These are phyloP conservation scores for Batillaria attramentaria DNA, from an alignment of 1,140 invertebrate genomes.

Conservation along the genomic window DNA sequence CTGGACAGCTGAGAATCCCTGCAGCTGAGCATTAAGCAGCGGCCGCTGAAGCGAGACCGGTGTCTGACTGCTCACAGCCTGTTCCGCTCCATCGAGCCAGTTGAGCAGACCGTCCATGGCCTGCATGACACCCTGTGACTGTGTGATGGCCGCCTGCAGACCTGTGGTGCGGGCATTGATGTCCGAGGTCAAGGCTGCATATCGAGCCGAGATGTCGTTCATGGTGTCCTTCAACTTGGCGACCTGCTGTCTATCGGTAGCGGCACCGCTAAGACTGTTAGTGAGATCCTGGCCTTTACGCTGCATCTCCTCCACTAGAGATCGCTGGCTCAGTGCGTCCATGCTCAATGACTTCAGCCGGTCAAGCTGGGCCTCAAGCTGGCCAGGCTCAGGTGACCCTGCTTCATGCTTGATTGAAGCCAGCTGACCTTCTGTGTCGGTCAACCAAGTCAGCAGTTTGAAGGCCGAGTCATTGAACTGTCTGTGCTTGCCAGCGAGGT, in stretches of 20 bases:
- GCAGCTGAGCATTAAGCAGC: conserved; percentile 89
- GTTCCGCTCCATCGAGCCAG: conserved; percentile 90
- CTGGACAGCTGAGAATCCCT: conserved; percentile 85
- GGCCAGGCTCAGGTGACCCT: conserved; percentile 87
- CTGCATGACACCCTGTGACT: conserved; percentile 95
- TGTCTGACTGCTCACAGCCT: conserved; percentile 80
- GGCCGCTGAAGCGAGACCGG: conserved; percentile 91
- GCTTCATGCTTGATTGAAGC: conserved; percentile 84
- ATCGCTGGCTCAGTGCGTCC: conserved; percentile 88
- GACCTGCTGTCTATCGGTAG: conserved; percentile 75
- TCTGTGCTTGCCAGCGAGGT: conserved; percentile 84
- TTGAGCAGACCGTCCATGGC: conserved; percentile 87
- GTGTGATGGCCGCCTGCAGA: conserved; percentile 85
- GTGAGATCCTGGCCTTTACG: conserved; percentile 68
- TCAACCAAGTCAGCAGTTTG: conserved; percentile 87
- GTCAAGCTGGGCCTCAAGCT: conserved; percentile 89
- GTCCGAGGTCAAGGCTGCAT: conserved; percentile 78
- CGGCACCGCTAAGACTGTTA: conserved; percentile 66
- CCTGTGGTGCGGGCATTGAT: conserved; percentile 55
- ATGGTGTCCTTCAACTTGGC: conserved; percentile 84
- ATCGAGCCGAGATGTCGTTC: conserved; percentile 83
- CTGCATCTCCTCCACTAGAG: conserved; percentile 82
- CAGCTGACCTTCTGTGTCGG: conserved; percentile 84
- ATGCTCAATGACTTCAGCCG: conserved; percentile 88
- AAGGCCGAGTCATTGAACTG: conserved; percentile 89